Conservation (phyloP, 2,888 invertebrate genomes). For the Patella caerulea region DNA sequence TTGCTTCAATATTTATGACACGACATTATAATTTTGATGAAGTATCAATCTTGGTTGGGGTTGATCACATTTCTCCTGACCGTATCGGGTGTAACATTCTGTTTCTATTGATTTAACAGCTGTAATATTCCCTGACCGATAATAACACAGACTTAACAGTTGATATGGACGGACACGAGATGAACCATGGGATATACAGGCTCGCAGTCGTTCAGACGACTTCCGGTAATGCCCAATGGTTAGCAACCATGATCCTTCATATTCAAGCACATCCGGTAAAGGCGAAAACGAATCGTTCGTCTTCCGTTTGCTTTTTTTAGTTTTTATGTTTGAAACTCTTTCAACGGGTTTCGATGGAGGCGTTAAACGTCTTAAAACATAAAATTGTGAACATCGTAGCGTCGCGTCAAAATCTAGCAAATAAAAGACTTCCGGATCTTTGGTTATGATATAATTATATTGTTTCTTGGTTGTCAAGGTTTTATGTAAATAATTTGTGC, state of each 20-base stretch:
- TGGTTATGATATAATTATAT: not conserved
- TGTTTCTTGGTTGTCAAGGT: not conserved
- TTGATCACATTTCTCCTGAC: not conserved
- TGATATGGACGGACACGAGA: not conserved
- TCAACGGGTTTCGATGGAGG: too few species aligned
- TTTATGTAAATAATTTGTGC: not conserved
- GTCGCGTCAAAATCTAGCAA: not conserved
- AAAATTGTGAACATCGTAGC: not conserved
- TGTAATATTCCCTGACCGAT: not conserved
- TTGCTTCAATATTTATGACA: not conserved
- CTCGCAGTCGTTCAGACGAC: not conserved
- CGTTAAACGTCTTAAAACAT: not conserved
- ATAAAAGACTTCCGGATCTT: not conserved
- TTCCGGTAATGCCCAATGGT: conserved; percentile 9
- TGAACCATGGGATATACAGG: not conserved
- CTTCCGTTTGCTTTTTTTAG: not conserved
- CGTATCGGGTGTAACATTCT: not conserved
- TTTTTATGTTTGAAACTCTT: not conserved
- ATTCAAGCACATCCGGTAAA: not conserved
- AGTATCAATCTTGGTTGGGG: not conserved
- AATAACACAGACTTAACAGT: conserved; percentile 1
- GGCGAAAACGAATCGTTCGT: not conserved
- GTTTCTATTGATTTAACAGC: not conserved
- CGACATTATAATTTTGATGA: not conserved
- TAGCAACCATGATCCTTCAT: not conserved